Conservation (phyloP, 2,888 invertebrate genomes). For the Notocelia uddmanniana region DNA sequence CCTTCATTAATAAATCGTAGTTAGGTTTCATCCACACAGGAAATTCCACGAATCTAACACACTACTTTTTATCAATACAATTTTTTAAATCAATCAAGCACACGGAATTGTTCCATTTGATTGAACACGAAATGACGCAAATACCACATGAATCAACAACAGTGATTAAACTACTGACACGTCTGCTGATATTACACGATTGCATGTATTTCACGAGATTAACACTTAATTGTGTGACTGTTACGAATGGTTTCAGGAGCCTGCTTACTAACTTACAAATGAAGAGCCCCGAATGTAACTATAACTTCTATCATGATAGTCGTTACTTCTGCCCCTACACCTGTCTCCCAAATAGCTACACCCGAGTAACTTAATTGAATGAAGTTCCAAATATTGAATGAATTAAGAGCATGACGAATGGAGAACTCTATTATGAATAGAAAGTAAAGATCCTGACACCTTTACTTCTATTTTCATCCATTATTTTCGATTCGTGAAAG, state of each 20-base stretch:
- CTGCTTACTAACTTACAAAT: conserved; percentile 54
- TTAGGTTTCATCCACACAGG: conserved; percentile 76
- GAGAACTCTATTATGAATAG: conserved; percentile 61
- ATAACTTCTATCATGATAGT: conserved; percentile 52
- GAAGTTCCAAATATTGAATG: conserved; percentile 63
- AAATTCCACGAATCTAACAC: conserved; percentile 83
- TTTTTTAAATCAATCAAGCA: conserved; percentile 56
- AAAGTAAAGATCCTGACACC: conserved; percentile 59
- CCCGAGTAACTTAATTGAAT: conserved; percentile 65
- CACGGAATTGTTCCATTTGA: conserved; percentile 60
- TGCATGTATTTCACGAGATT: conserved; percentile 75
- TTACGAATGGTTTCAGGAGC: conserved; percentile 53
- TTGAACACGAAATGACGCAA: conserved; percentile 65
- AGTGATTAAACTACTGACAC: conserved; percentile 65
- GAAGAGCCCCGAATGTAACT: conserved; percentile 53
- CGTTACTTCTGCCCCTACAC: conserved; percentile 40
- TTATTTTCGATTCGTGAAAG: conserved; percentile 83
- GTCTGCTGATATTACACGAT: conserved; percentile 73
- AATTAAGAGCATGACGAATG: conserved; percentile 74
- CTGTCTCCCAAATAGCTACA: conserved; percentile 38
- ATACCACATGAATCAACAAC: conserved; percentile 59
- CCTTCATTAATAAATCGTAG: conserved; percentile 74
- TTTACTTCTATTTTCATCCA: conserved; percentile 65
- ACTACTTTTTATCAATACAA: conserved; percentile 55
- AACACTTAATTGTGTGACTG: conserved; percentile 57